Conservation (phyloP, 2,888 invertebrate genomes). For the Hipparchia sbordonii region DNA sequence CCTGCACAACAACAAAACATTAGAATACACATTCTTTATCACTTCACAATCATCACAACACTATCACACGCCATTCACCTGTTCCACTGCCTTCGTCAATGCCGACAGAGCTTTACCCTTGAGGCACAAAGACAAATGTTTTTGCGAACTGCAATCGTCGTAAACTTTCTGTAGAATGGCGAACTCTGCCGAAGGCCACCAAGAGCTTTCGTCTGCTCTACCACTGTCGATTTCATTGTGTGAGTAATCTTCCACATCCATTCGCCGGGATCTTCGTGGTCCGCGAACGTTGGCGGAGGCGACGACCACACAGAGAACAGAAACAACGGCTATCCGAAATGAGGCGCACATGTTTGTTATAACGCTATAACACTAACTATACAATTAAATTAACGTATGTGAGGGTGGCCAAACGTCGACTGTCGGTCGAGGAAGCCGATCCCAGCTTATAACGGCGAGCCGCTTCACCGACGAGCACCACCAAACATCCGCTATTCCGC, state of each 20-base stretch:
- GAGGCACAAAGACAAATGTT: constrained; percentile 83
- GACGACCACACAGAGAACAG: constrained; percentile 70
- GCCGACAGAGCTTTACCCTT: constrained; percentile 84
- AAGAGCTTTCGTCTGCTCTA: constrained; percentile 75
- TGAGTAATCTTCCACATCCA: constrained; percentile 69
- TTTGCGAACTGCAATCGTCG: constrained; percentile 84
- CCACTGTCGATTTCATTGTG: constrained; percentile 79
- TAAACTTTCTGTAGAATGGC: constrained; percentile 84
- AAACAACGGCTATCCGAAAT: constrained; percentile 75
- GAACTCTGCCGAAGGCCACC: constrained; percentile 84
- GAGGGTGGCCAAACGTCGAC: constrained; percentile 76
- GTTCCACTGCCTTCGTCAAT: constrained; percentile 83
- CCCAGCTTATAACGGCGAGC: constrained; percentile 80
- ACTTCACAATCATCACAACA: constrained; percentile 49
- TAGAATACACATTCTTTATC: constrained; percentile 50
- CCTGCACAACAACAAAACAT: constrained; percentile 70
- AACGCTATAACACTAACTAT: constrained; percentile 69
- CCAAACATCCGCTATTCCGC: constrained; percentile 84
- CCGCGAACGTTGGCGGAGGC: constrained; percentile 72
- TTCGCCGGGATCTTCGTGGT: constrained; percentile 71
- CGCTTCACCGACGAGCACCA: constrained; percentile 77
- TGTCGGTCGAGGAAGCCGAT: constrained; percentile 69
- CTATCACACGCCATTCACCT: constrained; percentile 65
- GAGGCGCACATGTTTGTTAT: constrained; percentile 71
- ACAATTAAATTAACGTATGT: constrained; percentile 67